These are phyloP conservation scores for Lepidurus packardi DNA, from an alignment of 1,140 invertebrate genomes.

Conservation along the genomic window DNA sequence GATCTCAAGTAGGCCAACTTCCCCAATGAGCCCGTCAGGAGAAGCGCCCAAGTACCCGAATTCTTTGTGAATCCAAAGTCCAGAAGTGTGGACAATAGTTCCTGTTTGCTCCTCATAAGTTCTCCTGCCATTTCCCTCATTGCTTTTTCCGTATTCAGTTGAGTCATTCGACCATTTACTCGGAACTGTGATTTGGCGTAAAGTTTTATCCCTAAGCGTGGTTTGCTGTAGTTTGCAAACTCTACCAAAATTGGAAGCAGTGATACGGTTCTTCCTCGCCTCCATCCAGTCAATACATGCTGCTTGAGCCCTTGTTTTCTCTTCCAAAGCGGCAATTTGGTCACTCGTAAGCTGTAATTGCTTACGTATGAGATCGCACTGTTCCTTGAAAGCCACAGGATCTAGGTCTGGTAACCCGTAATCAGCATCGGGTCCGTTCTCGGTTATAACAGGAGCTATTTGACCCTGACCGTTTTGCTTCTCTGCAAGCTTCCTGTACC, in stretches of 20 bases:
- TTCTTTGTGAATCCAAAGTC: too few species aligned
- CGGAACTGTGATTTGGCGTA: neutral
- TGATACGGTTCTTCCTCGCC: neutral
- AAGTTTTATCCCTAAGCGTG: neutral
- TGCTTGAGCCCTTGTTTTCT: neutral
- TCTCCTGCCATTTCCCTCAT: neutral
- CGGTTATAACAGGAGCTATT: neutral
- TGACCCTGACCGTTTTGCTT: neutral
- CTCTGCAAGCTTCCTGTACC: neutral
- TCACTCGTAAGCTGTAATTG: neutral
- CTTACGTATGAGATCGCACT: neutral
- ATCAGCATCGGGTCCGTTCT: neutral
- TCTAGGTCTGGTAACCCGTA: constrained; percentile 4
- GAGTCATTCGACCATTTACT: neutral
- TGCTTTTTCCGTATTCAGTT: neutral
- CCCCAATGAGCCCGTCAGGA: too few species aligned
- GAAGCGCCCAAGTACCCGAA: too few species aligned
- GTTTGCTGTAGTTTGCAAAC: neutral
- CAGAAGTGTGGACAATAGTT: neutral
- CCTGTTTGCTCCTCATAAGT: neutral
- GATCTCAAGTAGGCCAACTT: too few species aligned
- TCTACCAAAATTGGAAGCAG: neutral
- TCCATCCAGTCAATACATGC: neutral
- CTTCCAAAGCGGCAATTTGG: neutral
- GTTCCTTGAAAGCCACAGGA: neutral